These are phyloP conservation scores for Zenarchopterus dispar DNA, from an alignment of 2,797 vertebrate species.

Conservation along the genomic window DNA sequence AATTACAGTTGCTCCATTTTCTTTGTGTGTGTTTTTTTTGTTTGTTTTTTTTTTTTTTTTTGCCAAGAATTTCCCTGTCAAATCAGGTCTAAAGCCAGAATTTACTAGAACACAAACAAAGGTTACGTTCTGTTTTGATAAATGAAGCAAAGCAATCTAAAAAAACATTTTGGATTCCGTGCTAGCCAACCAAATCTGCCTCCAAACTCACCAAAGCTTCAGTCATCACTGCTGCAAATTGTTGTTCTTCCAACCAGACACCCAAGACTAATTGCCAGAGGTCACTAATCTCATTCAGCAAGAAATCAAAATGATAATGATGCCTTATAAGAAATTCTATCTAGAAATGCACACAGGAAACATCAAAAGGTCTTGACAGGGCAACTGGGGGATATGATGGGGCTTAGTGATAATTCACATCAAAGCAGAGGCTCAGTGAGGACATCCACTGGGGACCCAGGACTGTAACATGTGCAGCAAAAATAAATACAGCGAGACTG, in stretches of 20 bases:
- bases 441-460: constrained; percentile 59
- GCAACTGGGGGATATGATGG: constrained; percentile 65
- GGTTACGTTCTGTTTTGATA: too few relatives aligned
- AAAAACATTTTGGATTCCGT: constrained; percentile 31
- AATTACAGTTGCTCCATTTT: too few relatives aligned
- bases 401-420: constrained; percentile 77
- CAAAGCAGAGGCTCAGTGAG: constrained; percentile 70
- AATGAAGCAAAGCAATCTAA: too few relatives aligned
- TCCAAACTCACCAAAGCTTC: constrained; percentile 29
- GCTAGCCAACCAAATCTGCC: constrained; percentile 41
- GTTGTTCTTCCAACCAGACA: constrained; percentile 43
- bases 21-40: too few relatives aligned
- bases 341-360: constrained; percentile 76
- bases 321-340: constrained; percentile 81
- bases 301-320: constrained; percentile 84
- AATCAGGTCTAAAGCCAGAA: too few relatives aligned
- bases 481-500: constrained; percentile 75
- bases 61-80: too few relatives aligned
- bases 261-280: constrained; percentile 73
- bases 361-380: constrained; percentile 81
- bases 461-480: constrained; percentile 61
- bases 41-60: too few relatives aligned
- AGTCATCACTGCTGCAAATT: constrained; percentile 42
- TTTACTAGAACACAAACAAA: too few relatives aligned
- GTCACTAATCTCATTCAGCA: constrained; percentile 74